Evolutionary conservation across 2,113 vertebrate genomes (phyloP).

Genomic region (Rhipidura dahli): DNA sequence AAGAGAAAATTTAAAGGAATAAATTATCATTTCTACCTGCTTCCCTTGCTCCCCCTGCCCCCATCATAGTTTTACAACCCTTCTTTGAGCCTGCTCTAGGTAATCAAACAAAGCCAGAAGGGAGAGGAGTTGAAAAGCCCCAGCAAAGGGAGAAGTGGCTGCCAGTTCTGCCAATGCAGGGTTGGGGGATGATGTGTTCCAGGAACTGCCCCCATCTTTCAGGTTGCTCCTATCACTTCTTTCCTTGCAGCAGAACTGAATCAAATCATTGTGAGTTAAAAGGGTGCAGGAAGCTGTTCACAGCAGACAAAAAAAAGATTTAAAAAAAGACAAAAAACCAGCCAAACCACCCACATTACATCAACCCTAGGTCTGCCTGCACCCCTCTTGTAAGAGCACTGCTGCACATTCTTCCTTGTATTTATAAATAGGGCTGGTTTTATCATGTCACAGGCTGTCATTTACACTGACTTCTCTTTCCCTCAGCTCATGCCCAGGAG

Average conservation of each 20-base stretch:
- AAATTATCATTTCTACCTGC: not conserved
- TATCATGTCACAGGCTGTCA: not conserved
- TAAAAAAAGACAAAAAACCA: not conserved
- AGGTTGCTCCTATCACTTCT: not conserved
- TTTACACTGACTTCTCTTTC: not conserved
- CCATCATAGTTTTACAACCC: not conserved
- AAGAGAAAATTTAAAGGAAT: not conserved
- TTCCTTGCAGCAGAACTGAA: not conserved
- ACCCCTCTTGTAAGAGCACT: not conserved
- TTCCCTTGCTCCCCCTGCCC: not conserved
- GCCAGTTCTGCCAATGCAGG: fast-evolving
- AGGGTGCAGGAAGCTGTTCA: not conserved
- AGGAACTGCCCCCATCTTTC: not conserved
- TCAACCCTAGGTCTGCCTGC: not conserved
- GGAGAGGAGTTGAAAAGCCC: not conserved
- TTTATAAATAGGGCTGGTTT: not conserved
- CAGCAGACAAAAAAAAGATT: too few relatives aligned
- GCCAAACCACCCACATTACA: not conserved
- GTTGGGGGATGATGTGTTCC: fast-evolving
- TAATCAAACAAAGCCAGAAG: not conserved
- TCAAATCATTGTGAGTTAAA: not conserved
- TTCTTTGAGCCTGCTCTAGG: not conserved
- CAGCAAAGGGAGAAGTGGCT: not conserved
- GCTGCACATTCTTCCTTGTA: not conserved
- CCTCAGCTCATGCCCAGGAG: not conserved